Conservation (phyloP, 2,888 invertebrate genomes). For the Pyrochroa serraticornis region DNA sequence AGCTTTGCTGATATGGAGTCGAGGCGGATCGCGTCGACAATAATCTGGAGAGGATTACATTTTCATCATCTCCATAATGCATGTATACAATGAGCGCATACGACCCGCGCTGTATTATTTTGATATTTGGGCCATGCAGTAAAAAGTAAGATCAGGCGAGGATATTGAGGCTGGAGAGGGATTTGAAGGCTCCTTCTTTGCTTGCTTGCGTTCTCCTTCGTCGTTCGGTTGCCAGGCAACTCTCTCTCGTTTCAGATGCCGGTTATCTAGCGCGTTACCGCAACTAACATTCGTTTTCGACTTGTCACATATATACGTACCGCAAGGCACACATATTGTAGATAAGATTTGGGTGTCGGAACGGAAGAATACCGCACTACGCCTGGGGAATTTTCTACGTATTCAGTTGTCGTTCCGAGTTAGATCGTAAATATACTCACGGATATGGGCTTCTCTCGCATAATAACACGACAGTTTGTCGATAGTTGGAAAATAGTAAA, state of each 20-base stretch:
- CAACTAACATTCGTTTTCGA: constrained; percentile 54
- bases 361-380: constrained; percentile 37
- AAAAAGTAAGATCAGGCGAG: constrained; percentile 50
- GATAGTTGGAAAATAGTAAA: constrained; percentile 9
- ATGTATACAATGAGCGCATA: constrained; percentile 44
- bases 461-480: constrained; percentile 19
- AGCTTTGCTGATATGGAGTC: constrained; percentile 46
- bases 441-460: constrained; percentile 21
- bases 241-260: constrained; percentile 45
- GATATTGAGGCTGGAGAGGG: constrained; percentile 50
- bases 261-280: constrained; percentile 54
- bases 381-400: constrained; percentile 39
- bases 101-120: constrained; percentile 46
- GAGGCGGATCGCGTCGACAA: constrained; percentile 45
- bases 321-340: constrained; percentile 47
- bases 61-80: constrained; percentile 53
- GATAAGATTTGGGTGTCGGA: constrained; percentile 50
- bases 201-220: constrained; percentile 25
- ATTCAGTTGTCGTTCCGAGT: constrained; percentile 36
- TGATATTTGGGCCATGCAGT: constrained; percentile 51
- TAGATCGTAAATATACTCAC: constrained; percentile 39
- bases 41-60: constrained; percentile 53
- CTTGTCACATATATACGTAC: constrained; percentile 52
- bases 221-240: constrained; percentile 47
- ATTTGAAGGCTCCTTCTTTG: constrained; percentile 39